Evolutionary conservation across 2,797 vertebrate genomes (phyloP).

Genomic region (Steatocranus sp.): DNA sequence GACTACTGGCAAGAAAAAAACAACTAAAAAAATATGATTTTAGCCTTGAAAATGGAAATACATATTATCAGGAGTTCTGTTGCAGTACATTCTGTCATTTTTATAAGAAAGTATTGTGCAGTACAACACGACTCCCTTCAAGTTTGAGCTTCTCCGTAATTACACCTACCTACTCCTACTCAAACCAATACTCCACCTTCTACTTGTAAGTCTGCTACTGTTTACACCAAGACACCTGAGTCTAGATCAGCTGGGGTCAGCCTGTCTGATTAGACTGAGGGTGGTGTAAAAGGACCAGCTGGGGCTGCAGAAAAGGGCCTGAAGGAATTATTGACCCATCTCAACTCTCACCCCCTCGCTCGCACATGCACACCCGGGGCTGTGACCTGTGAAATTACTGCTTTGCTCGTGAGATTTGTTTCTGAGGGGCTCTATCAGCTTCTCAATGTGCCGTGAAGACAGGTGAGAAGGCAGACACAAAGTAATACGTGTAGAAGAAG

Average conservation of each 20-base stretch:
- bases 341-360: slow-evolving; percentile 59
- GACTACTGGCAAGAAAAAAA: not conserved
- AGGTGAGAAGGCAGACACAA: slow-evolving; percentile 40
- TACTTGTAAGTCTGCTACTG: not conserved
- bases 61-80: not conserved
- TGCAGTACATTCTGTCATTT: not conserved
- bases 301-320: slow-evolving; percentile 60
- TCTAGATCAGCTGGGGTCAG: slow-evolving; percentile 55
- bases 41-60: not conserved
- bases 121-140: not conserved
- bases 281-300: slow-evolving; percentile 67
- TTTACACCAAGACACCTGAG: slow-evolving; percentile 58
- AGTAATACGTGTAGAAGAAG: not conserved
- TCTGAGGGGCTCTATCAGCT: slow-evolving; percentile 69
- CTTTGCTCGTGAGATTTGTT: slow-evolving; percentile 66
- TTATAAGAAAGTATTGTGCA: not conserved
- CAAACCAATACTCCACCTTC: not conserved
- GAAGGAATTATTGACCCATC: slow-evolving; percentile 73
- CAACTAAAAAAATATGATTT: not conserved
- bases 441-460: slow-evolving; percentile 66
- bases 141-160: not conserved
- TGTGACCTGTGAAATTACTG: slow-evolving; percentile 79
- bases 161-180: not conserved
- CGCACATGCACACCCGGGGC: slow-evolving; percentile 54
- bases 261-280: slow-evolving; percentile 56